Evolutionary conservation across 1,140 invertebrate species (phyloP), one percentile per base, ranked within the genome.

Genomic region (Drosophila willistoni): DNA sequence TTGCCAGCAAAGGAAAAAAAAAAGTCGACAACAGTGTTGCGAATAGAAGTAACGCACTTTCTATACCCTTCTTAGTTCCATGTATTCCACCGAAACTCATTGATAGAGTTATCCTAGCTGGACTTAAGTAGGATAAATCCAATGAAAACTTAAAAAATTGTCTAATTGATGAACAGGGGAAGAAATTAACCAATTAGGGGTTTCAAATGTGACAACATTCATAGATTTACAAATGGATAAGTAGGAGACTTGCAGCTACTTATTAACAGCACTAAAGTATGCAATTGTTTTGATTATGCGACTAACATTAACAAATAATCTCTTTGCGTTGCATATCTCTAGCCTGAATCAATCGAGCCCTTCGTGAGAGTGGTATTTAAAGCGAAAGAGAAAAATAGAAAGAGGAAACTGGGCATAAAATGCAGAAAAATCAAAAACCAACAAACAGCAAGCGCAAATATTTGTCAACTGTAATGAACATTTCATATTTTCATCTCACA

Each of bases 391-490:
- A 22, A 51, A 68, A 47, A n/a, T 22, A 72, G 79, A 77, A 63
- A 69, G 68, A 70, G 68, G 73, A 73, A 73, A 73, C 79, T 77
- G 82, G 82, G 70, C 77, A 73, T 73, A 81, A 71, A 78, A 85
- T 77, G 66, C 69, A 71, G 59, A 72, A 81, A 85, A 77, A 69
- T 78, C 76, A 77, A 74, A 83, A 78, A 82, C 63, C 66, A 56
- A 74, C 75, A 73, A 79, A 79, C 72, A 79, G 82, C 76, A 66
- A 73, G 69, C 62, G 84, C 71, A 89, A 89, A 89, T 89, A 89
- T 89, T 89, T 89, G 85, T 84, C 84, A 89, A 90, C 85, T 89
- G 84, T 89, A 89, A 89, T 89, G 84, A 89, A 89, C 85, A 90
- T 90, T 89, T 89, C 84, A 89, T 90, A 89, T 87, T 87, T 86